phyloP scores from a whole-genome alignment of 2,113 vertebrate species.

The Corvus moneduloides region DNA sequence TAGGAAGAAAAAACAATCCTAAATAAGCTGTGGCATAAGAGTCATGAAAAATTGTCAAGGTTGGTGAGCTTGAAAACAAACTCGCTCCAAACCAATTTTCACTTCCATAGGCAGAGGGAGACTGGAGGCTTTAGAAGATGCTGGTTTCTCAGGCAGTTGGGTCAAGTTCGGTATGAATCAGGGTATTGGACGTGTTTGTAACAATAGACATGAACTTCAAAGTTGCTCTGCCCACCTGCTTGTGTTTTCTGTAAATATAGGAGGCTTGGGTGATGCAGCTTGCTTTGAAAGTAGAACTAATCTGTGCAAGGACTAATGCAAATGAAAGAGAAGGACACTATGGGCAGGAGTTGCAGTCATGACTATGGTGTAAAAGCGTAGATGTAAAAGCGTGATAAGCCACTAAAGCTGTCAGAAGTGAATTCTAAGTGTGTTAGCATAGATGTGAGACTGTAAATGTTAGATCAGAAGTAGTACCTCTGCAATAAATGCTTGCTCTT shows the following conservation, averaged over 20 bases:
- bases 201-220: background rate
- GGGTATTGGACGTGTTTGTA: background rate
- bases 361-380: background rate
- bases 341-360: background rate
- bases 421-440: background rate
- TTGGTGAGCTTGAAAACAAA: background rate
- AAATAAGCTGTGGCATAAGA: background rate
- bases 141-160: background rate
- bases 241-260: background rate
- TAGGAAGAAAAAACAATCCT: background rate
- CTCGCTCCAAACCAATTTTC: background rate
- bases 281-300: background rate
- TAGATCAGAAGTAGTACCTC: background rate
- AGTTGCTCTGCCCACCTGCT: background rate
- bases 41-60: background rate
- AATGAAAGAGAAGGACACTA: background rate
- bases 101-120: background rate
- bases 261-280: background rate
- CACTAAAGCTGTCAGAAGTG: background rate
- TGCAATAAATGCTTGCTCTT: background rate
- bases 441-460: background rate
- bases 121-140: background rate
- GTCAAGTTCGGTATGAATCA: background rate
- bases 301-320: background rate
- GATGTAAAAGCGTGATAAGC: background rate